Evolutionary conservation across 2,797 vertebrate genomes (phyloP).

Genomic region (Lepidocolaptes lacrymiger): DNA sequence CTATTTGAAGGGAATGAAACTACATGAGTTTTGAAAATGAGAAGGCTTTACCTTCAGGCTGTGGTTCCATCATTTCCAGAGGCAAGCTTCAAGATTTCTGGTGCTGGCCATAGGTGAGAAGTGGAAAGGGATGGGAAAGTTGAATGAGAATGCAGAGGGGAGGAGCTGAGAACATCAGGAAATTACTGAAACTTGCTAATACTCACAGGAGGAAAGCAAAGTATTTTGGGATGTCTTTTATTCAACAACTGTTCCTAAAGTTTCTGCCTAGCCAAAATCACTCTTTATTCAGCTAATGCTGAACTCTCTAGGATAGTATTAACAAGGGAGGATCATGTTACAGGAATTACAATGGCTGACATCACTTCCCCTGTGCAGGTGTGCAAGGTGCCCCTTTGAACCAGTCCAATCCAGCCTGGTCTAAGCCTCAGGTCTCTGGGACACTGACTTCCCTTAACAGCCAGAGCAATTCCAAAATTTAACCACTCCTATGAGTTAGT

Average conservation of each 20-base stretch:
- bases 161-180: background rate
- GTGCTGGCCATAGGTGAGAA: background rate
- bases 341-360: background rate
- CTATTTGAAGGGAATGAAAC: background rate
- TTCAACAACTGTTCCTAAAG: background rate
- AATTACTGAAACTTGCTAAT: background rate
- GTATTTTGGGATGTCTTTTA: background rate
- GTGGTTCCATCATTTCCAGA: background rate
- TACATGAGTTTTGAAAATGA: background rate
- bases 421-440: background rate
- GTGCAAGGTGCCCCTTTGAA: background rate
- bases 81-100: background rate
- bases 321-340: background rate
- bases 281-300: background rate
- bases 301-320: background rate
- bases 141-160: background rate
- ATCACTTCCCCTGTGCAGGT: background rate
- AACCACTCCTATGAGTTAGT: background rate
- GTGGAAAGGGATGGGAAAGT: background rate
- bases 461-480: background rate
- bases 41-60: background rate
- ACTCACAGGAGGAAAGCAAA: background rate
- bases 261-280: background rate
- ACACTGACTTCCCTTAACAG: background rate
- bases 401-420: background rate